Evolutionary conservation across 53 echinoderm and acorn worm species (phyloP).

Genomic region (Mesocentrotus franciscanus): DNA sequence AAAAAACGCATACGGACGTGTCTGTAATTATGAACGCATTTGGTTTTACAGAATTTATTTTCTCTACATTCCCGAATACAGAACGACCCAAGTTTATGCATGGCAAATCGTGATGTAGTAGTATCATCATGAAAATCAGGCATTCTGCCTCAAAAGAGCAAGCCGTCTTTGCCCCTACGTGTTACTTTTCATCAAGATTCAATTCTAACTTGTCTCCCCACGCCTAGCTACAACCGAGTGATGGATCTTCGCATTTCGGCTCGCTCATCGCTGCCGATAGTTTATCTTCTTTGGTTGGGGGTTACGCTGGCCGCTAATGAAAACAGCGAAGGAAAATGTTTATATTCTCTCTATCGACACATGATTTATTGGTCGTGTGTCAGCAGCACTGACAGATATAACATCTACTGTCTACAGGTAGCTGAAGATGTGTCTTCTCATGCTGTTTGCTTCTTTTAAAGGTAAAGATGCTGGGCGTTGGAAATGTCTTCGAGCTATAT

Average conservation of each 20-base stretch:
- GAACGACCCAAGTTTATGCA: too few relatives aligned
- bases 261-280: constrained; percentile 4
- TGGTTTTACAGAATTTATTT: too few relatives aligned
- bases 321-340: constrained; percentile 62
- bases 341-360: not conserved
- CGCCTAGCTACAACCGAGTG: not conserved
- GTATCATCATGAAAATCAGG: not conserved
- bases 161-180: not conserved
- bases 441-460: not conserved
- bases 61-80: too few relatives aligned
- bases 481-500: not conserved
- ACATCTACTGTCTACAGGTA: constrained; percentile 9
- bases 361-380: constrained; percentile 46
- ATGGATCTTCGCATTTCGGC: constrained; percentile 27
- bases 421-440: not conserved
- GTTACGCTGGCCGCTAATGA: constrained; percentile 40
- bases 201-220: not conserved
- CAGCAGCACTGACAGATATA: not conserved
- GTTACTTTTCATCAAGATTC: not conserved
- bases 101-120: not conserved
- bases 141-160: not conserved
- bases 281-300: constrained; percentile 20
- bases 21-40: too few relatives aligned
- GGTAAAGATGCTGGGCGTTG: not conserved
- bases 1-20: too few relatives aligned